Conservation (phyloP, 2,888 invertebrate species). For the Conomelus anceps region DNA sequence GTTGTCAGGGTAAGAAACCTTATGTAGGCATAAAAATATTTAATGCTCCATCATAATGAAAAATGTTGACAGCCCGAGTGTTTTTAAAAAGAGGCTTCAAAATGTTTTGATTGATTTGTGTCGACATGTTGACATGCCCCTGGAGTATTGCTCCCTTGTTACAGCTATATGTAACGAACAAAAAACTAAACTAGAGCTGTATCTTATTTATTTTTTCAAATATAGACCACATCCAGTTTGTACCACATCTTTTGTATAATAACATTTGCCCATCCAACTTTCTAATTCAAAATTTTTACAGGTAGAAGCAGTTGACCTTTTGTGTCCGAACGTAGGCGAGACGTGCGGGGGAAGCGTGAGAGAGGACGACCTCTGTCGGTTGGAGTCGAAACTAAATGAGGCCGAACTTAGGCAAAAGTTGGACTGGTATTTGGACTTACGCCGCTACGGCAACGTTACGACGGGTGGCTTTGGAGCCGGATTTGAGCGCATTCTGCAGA, state of each 20-base stretch:
- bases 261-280: not conserved
- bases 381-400: constrained; percentile 51
- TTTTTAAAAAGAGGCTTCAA: too few relatives aligned
- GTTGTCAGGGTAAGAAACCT: too few relatives aligned
- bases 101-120: too few relatives aligned
- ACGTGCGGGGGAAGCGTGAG: constrained; percentile 91
- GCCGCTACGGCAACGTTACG: constrained; percentile 81
- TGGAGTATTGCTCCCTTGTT: too few relatives aligned
- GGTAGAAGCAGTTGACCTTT: constrained; percentile 68
- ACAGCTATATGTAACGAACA: too few relatives aligned
- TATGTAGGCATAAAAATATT: too few relatives aligned
- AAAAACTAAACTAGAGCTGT: too few relatives aligned
- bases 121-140: too few relatives aligned
- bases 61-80: too few relatives aligned
- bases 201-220: too few relatives aligned
- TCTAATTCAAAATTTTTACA: constrained; percentile 16
- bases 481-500: constrained; percentile 84
- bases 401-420: constrained; percentile 47
- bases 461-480: constrained; percentile 96
- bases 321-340: constrained; percentile 87
- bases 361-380: constrained; percentile 63
- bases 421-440: constrained; percentile 82
- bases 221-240: too few relatives aligned
- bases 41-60: too few relatives aligned
- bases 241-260: not conserved